phyloP scores from a whole-genome alignment of 2,797 vertebrate species.

The Pelobates cultripes region DNA sequence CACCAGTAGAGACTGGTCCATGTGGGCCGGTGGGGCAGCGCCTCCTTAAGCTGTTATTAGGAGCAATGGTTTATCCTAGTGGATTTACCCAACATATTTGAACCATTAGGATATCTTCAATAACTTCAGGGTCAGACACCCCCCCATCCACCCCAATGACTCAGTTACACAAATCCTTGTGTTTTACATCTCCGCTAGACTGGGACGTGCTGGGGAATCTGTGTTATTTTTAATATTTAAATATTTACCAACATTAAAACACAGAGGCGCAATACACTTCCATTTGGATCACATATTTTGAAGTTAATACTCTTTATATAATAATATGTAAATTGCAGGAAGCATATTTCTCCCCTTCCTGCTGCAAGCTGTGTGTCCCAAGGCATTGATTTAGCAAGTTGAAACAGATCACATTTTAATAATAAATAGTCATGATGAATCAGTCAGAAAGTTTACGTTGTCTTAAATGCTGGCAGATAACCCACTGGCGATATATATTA shows the following conservation, averaged over 20 bases:
- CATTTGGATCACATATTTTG: constrained; percentile 76
- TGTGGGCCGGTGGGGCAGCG: too few species aligned
- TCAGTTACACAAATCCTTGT: constrained; percentile 13
- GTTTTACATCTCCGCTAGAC: constrained; percentile 23
- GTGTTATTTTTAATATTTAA: constrained; percentile 73
- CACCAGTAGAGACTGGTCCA: too few species aligned
- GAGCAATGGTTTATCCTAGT: too few species aligned
- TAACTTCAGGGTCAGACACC: background rate
- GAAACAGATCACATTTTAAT: constrained; percentile 84
- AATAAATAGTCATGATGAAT: constrained; percentile 82
- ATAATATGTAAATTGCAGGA: constrained; percentile 78
- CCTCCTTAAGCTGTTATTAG: too few species aligned
- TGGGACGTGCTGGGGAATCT: constrained; percentile 14
- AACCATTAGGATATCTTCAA: background rate
- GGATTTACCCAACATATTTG: too few species aligned
- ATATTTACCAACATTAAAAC: constrained; percentile 80
- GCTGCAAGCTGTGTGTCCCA: constrained; percentile 69
- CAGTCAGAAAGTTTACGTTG: constrained; percentile 78
- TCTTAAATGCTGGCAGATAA: constrained; percentile 67
- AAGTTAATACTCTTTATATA: constrained; percentile 74
- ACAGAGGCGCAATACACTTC: constrained; percentile 73
- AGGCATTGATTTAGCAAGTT: constrained; percentile 73
- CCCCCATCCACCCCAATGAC: background rate
- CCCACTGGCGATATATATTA: constrained; percentile 74
- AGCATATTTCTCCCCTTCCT: constrained; percentile 69